Base-by-base conservation (phyloP, 2,797 vertebrate species). In the Pseudochirops cupreus region DNA sequence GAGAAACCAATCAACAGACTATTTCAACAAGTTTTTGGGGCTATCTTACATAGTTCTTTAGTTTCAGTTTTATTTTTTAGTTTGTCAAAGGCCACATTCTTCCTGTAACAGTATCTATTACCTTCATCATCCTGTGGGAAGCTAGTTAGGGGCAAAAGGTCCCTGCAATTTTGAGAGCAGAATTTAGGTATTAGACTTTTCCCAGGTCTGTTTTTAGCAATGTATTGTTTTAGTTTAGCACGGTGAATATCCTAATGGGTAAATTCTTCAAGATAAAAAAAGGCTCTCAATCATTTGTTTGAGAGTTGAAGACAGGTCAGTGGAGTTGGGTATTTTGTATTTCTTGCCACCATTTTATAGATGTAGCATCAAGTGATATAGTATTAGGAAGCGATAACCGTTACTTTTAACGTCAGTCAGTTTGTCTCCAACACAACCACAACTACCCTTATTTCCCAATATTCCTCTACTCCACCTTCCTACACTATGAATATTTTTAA, bases 191-290 rank as follows among this genome's bases (percentile, higher is more conserved):
- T 39, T 90, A 29, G 29, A 50, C 50, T 89, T 26, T 21, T 21
- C 1, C 56, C 26, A 5, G 58, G 58, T 93, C 95, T 95, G 50
- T 95, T 93, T 95, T 82, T 93, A 91, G 96, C 58, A 21, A 4
- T 50, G 0, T 6, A 91, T 92, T 87, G 59, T 93, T 59, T 54
- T 0, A 4, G 74, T 33, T 31, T 92, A 26, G 3, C 58, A 33
- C 59, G 24, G 2, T 55, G 91, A 59, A 56, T 21, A 57, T 74
- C 39, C 67, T 67, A 16, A 21, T 1, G 12, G 57, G 59, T 50
- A 33, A n/a, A 58, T 56, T 91, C 89, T 90, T 93, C 54, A 87
- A 46, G 50, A 74, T 14, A 62, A 94, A 55, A 87, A 46, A 50
- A 92, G 50, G 59, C 53, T 0, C 0, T 31, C 13, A 14, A 2